Evolutionary conservation across 2,113 vertebrate genomes (phyloP).

Genomic region (Perca flavescens): DNA sequence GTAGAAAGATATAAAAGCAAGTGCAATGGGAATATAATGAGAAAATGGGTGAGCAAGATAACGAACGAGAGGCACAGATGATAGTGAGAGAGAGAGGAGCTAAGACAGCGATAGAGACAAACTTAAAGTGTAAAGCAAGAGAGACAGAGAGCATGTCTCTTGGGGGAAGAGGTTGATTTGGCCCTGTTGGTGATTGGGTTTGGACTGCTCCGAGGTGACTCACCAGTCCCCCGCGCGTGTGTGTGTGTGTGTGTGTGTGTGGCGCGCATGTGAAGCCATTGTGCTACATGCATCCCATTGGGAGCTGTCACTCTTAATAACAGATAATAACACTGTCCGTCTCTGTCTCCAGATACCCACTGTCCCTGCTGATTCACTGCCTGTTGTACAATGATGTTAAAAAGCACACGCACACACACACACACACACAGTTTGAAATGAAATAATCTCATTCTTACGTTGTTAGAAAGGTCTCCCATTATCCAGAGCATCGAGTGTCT

Average conservation of each 20-base stretch:
- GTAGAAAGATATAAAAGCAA: conserved; percentile 51
- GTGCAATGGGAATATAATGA: conserved; percentile 59
- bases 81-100: conserved; percentile 15
- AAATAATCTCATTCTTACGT: conserved; percentile 42
- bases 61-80: conserved; percentile 29
- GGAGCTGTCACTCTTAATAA: conserved; percentile 68
- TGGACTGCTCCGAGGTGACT: conserved; percentile 68
- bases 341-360: conserved; percentile 52
- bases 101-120: conserved; percentile 22
- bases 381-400: conserved; percentile 31
- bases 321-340: conserved; percentile 65
- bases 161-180: conserved; percentile 63
- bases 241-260: conserved; percentile 17
- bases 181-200: conserved; percentile 68
- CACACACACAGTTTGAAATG: conserved; percentile 17
- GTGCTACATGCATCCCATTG: conserved; percentile 31
- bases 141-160: conserved; percentile 52
- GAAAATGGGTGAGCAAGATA: conserved; percentile 49
- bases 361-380: conserved; percentile 54
- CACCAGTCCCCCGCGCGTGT: conserved; percentile 55
- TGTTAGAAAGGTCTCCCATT: conserved; percentile 32
- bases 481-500: conserved; percentile 23
- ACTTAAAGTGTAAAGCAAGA: conserved; percentile 29
- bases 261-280: conserved; percentile 15
- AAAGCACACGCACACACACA: conserved; percentile 21